Base-by-base conservation (phyloP, 2,797 vertebrate genomes). In the Eurystomus glaucurus region DNA sequence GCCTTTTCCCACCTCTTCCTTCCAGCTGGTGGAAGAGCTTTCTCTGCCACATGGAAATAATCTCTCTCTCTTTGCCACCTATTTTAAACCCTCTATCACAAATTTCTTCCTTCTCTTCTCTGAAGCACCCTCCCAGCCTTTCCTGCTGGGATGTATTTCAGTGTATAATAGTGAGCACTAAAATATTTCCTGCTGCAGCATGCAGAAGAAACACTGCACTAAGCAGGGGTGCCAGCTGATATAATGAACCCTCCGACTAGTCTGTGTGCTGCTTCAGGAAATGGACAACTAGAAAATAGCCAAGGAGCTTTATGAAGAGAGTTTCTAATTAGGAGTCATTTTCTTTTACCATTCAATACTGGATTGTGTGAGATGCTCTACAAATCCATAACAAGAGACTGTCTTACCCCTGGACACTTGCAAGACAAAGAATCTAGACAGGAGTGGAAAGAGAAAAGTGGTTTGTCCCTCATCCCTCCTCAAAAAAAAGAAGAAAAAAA, bases 381-480 rank as follows among this genome's bases (percentile, higher is more conserved):
- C n/a, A 80, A 80, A 90, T 54, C 58, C 21, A 0, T 23, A 52
- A 25, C 11, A 45, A 71, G 58, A 60, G 28, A 45, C 62, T 51
- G 19, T 17, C 43, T 51, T 39, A 68, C 54, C 13, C 68, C 57
- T 50, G 50, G 51, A 52, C 33, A 26, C 28, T 57, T 65, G 37
- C 3, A 19, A 72, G 58, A 55, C 18, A 76, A 72, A 68, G 26
- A 52, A 84, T 75, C 11, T 5, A 76, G 31, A 48, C 22, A 41
- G 55, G 55, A 93, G 15, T 12, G 18, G 55, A 52, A 76, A 65
- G 46, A 48, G 41, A 84, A 88, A 52, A 61, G 19, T 10, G 2
- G 14, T 62, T 89, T 25, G 6, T 5, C 89, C 35, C 17, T 77
- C 13, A 29, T 17, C 5, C 5, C 5, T 4, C 3, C 2, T 0